phyloP scores from a whole-genome alignment of 2,888 invertebrate species.

The Aspidiotus destructor region DNA sequence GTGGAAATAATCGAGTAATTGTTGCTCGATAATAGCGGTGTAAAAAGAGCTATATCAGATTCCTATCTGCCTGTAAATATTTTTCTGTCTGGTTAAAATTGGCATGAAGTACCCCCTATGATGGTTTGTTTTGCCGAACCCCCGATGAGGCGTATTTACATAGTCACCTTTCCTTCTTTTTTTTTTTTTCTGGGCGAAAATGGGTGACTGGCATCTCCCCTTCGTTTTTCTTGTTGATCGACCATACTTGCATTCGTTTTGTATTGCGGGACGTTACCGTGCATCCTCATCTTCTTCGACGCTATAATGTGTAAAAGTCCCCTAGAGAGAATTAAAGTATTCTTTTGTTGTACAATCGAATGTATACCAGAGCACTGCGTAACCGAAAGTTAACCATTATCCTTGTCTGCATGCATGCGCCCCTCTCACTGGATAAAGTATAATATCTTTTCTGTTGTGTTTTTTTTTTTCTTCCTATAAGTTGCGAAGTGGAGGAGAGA shows the following conservation, averaged over 20 bases:
- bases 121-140: conserved; percentile 30
- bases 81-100: conserved; percentile 17
- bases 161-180: conserved; percentile 23
- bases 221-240: not conserved
- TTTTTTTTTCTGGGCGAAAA: conserved; percentile 7
- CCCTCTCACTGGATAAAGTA: not conserved
- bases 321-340: conserved; percentile 32
- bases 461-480: not conserved
- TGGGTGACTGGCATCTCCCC: conserved; percentile 20
- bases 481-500: not conserved
- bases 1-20: conserved; percentile 2
- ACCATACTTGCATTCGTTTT: not conserved
- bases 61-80: not conserved
- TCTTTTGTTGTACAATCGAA: conserved; percentile 32
- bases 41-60: not conserved
- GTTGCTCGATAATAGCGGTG: not conserved
- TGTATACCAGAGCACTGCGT: conserved; percentile 28
- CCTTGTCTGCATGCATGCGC: conserved; percentile 12
- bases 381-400: conserved; percentile 33
- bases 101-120: conserved; percentile 9
- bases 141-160: conserved; percentile 29
- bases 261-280: conserved; percentile 21
- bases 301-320: conserved; percentile 29
- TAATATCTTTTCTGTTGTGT: not conserved
- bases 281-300: not conserved